These are phyloP conservation scores for Rhincodon typus DNA, from an alignment of 2,797 vertebrate genomes.

Conservation along the genomic window DNA sequence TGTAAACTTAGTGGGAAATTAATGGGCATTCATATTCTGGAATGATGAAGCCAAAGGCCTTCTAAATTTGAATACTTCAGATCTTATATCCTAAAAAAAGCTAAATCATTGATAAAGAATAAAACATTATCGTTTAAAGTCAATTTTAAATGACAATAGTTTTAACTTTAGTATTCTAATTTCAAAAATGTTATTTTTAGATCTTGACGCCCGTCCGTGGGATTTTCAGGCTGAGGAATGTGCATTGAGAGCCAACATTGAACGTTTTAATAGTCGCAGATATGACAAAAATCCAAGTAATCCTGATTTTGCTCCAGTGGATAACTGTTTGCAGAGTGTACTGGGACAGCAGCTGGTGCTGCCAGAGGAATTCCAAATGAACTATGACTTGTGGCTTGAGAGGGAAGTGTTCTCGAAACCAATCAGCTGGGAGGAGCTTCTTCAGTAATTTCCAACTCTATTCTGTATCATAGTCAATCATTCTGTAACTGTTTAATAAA, in stretches of 20 bases:
- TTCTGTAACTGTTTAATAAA: slow-evolving; percentile 23
- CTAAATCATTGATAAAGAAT: not conserved
- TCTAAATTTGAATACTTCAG: not conserved
- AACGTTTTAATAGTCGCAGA: slow-evolving; percentile 73
- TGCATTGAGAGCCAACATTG: slow-evolving; percentile 67
- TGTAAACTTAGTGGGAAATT: not conserved
- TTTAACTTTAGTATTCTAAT: not conserved
- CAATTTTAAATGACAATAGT: not conserved
- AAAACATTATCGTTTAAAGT: not conserved
- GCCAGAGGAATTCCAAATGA: slow-evolving; percentile 77
- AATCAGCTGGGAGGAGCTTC: slow-evolving; percentile 76
- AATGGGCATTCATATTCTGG: not conserved
- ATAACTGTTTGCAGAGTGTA: slow-evolving; percentile 78
- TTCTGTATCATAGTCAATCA: slow-evolving; percentile 14
- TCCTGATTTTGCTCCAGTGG: slow-evolving; percentile 71
- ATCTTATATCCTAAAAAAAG: not conserved
- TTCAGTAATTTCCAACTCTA: slow-evolving; percentile 56
- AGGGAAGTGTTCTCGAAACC: slow-evolving; percentile 76
- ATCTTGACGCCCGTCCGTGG: slow-evolving; percentile 68
- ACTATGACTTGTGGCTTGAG: slow-evolving; percentile 81
- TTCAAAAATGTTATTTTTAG: slow-evolving; percentile 45
- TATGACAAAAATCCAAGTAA: slow-evolving; percentile 68
- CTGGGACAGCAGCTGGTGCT: slow-evolving; percentile 71
- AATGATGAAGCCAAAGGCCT: not conserved
- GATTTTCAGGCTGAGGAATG: slow-evolving; percentile 74